phyloP scores from a whole-genome alignment of 2,797 vertebrate species.

The Nasua narica region DNA sequence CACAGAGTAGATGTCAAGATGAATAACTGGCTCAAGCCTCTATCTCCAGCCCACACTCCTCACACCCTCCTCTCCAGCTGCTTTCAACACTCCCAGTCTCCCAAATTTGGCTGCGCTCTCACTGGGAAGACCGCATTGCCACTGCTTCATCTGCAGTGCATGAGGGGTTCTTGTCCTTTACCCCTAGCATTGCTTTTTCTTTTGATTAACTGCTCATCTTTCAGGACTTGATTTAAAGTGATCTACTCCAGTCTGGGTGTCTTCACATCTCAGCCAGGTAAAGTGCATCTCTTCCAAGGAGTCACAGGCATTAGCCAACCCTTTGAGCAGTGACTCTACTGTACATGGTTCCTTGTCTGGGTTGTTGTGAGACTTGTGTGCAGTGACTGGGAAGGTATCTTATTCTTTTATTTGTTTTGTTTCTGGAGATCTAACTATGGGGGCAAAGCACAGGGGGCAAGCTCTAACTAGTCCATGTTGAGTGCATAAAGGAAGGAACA shows the following conservation, averaged over 20 bases:
- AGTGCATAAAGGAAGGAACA: not conserved
- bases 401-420: not conserved
- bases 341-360: not conserved
- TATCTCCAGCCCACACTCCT: not conserved
- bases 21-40: not conserved
- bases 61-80: not conserved
- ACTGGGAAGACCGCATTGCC: not conserved
- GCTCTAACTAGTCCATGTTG: not conserved
- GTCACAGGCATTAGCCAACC: not conserved
- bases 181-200: accelerated
- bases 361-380: not conserved
- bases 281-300: not conserved
- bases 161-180: not conserved
- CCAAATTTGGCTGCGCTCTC: not conserved
- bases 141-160: not conserved
- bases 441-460: too few species aligned
- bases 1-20: not conserved
- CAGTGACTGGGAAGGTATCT: not conserved
- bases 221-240: not conserved
- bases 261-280: not conserved
- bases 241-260: not conserved
- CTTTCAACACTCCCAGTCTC: not conserved
- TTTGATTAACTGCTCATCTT: not conserved
- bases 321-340: not conserved
- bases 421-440: not conserved